These are phyloP conservation scores for Chrysolina haemoptera DNA, from an alignment of 2,888 invertebrate genomes.

Conservation along the genomic window DNA sequence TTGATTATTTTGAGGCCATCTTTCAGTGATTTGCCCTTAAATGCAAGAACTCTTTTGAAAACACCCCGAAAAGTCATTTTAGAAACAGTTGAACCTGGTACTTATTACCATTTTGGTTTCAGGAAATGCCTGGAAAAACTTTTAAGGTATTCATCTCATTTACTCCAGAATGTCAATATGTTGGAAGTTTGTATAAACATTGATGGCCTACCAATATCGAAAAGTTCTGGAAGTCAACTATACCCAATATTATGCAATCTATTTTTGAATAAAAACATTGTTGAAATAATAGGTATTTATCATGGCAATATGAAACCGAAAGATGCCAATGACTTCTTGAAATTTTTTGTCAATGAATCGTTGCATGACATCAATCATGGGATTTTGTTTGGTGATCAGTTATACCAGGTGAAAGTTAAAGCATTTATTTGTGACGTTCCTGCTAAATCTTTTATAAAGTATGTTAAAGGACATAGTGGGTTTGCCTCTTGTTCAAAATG, in stretches of 20 bases:
- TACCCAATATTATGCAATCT: constrained; percentile 51
- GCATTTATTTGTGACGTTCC: constrained; percentile 47
- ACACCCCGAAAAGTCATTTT: constrained; percentile 33
- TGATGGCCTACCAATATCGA: constrained; percentile 45
- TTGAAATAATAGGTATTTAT: constrained; percentile 46
- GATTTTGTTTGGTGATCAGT: constrained; percentile 25
- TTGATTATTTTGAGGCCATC: constrained; percentile 14
- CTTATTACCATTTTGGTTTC: constrained; percentile 32
- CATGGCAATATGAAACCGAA: constrained; percentile 42
- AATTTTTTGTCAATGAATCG: not conserved
- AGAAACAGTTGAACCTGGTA: constrained; percentile 34
- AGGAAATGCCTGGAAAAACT: constrained; percentile 15
- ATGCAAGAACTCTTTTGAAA: constrained; percentile 36
- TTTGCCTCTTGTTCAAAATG: constrained; percentile 47
- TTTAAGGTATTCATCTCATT: not conserved
- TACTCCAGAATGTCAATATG: constrained; percentile 9
- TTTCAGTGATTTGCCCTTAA: constrained; percentile 24
- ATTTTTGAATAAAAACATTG: constrained; percentile 36
- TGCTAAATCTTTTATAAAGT: constrained; percentile 42
- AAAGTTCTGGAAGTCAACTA: constrained; percentile 45
- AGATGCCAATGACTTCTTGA: not conserved
- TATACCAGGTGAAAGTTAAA: constrained; percentile 41
- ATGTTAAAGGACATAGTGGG: constrained; percentile 44
- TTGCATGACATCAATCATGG: constrained; percentile 27
- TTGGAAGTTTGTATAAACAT: constrained; percentile 17